Conservation (phyloP, 2,888 invertebrate genomes). For the Philopedon plagiatum region DNA sequence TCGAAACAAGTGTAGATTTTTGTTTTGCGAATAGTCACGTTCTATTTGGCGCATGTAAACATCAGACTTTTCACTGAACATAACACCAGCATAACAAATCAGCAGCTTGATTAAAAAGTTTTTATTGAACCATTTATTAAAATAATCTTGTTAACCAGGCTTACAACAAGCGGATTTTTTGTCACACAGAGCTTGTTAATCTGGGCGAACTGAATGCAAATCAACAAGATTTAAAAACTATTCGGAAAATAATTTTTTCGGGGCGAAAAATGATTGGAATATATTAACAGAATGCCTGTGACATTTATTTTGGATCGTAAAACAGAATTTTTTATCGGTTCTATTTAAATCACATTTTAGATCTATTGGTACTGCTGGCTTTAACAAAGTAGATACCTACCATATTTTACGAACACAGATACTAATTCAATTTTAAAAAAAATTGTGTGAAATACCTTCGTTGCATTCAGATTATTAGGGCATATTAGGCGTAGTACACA, state of each 20-base stretch:
- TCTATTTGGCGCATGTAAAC: slow-evolving; percentile 38
- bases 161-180: slow-evolving; percentile 31
- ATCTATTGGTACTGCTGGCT: too few relatives aligned
- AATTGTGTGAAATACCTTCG: too few relatives aligned
- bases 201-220: background rate
- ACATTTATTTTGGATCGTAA: background rate
- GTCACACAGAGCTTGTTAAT: slow-evolving; percentile 25
- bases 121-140: slow-evolving; percentile 43
- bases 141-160: slow-evolving; percentile 44
- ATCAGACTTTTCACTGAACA: slow-evolving; percentile 39
- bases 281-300: background rate
- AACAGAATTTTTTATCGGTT: too few relatives aligned
- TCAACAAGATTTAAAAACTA: background rate
- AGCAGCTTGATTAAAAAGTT: slow-evolving; percentile 42
- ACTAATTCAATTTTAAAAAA: too few relatives aligned
- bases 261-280: background rate
- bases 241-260: background rate
- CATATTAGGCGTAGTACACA: too few relatives aligned
- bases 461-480: too few relatives aligned
- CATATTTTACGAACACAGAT: too few relatives aligned
- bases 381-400: too few relatives aligned
- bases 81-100: slow-evolving; percentile 36
- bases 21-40: slow-evolving; percentile 42
- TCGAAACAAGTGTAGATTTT: slow-evolving; percentile 20
- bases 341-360: too few relatives aligned